Evolutionary conservation across 2,113 vertebrate species (phyloP).

Genomic region (Pleuronectes platessa): DNA sequence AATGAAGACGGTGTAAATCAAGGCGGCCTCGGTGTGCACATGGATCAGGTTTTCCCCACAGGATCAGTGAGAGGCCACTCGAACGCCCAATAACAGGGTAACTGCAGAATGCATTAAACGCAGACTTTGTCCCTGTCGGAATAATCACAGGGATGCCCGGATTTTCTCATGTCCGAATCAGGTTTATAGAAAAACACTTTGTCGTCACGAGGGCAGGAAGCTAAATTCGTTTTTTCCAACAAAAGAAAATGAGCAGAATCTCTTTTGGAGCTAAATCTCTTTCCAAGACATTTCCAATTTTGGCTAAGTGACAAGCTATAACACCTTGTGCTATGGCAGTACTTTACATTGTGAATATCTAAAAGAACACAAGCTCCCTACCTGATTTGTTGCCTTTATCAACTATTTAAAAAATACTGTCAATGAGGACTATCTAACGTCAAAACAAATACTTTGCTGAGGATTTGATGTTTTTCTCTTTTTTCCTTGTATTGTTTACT

Average conservation of each 20-base stretch:
- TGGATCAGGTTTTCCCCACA: constrained; percentile 29
- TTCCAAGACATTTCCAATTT: constrained; percentile 48
- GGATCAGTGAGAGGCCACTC: constrained; percentile 28
- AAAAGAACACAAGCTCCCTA: neutral
- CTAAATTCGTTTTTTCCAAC: neutral
- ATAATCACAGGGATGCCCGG: constrained; percentile 1
- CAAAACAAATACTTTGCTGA: constrained; percentile 38
- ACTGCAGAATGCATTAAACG: constrained; percentile 15
- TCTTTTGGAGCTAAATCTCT: constrained; percentile 13
- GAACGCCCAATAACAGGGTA: neutral
- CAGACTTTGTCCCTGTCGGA: neutral
- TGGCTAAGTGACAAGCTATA: neutral
- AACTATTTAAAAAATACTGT: neutral
- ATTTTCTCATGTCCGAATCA: neutral
- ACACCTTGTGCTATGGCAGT: too few species aligned
- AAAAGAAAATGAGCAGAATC: constrained; percentile 34
- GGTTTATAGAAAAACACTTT: too few species aligned
- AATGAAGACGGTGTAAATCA: constrained; percentile 61
- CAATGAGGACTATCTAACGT: neutral
- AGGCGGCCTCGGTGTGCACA: constrained; percentile 28
- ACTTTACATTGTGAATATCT: neutral
- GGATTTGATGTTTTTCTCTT: constrained; percentile 26
- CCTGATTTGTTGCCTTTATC: neutral
- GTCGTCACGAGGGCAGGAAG: neutral
- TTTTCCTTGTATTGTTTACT: constrained; percentile 40